Evolutionary conservation across 2,797 vertebrate genomes (phyloP).

Genomic region (Hemibagrus guttatus): DNA sequence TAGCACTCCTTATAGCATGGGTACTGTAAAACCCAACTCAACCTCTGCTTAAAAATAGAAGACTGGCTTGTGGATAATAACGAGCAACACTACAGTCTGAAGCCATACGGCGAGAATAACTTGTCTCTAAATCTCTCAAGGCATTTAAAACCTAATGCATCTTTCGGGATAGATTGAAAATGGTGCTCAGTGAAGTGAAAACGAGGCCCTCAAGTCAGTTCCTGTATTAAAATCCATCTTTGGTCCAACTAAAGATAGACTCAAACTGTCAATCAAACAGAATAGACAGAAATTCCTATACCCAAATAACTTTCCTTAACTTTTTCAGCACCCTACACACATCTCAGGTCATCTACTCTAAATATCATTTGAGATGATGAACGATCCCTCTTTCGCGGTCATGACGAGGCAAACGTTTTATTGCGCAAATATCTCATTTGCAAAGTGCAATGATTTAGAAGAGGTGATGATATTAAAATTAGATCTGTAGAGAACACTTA

Average conservation of each 20-base stretch:
- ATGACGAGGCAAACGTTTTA: neutral
- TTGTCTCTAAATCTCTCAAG: neutral
- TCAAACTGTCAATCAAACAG: conserved; percentile 3
- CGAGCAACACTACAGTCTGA: conserved; percentile 8
- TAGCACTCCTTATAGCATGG: neutral
- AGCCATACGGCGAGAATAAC: neutral
- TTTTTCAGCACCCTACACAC: neutral
- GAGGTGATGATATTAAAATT: neutral
- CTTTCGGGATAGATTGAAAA: conserved; percentile 4
- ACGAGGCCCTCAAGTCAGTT: neutral
- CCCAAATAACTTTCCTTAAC: conserved; percentile 12
- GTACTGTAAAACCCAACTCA: neutral
- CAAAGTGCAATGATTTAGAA: conserved; percentile 12
- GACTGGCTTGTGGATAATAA: conserved; percentile 15
- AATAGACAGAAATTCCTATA: conserved; percentile 31
- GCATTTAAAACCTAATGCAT: conserved; percentile 8
- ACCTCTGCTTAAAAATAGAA: neutral
- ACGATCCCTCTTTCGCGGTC: neutral
- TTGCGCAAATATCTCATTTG: conserved; percentile 10
- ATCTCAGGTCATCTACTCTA: neutral
- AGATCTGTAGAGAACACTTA: neutral
- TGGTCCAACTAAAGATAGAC: conserved; percentile 1
- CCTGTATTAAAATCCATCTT: neutral
- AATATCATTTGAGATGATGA: neutral
- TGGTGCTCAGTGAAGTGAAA: neutral